These are phyloP conservation scores for Atrichornis clamosus DNA, from an alignment of 2,113 vertebrate genomes.

Conservation along the genomic window DNA sequence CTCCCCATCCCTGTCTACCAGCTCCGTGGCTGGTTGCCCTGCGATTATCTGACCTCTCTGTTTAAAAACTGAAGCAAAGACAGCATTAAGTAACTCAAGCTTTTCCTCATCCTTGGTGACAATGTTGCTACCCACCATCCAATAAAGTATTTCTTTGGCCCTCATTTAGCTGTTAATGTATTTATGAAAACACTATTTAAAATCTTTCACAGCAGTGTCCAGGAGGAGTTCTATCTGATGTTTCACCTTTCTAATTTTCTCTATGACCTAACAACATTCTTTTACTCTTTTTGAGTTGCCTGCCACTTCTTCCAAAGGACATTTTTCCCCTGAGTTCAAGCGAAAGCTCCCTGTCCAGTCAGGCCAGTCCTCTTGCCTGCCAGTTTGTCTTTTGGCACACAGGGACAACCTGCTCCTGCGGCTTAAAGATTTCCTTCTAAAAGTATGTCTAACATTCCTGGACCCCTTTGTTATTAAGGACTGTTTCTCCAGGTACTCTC, in stretches of 20 bases:
- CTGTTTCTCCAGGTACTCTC: neutral
- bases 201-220: neutral
- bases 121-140: neutral
- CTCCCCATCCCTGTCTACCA: neutral
- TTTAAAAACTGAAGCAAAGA: neutral
- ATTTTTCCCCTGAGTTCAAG: neutral
- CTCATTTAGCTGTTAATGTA: neutral
- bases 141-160: neutral
- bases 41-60: neutral
- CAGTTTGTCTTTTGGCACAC: neutral
- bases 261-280: neutral
- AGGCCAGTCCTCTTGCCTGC: neutral
- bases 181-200: neutral
- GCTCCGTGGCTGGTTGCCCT: neutral
- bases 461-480: rapidly evolving
- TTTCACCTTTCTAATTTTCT: neutral
- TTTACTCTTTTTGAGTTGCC: neutral
- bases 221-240: neutral
- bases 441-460: neutral
- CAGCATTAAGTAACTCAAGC: neutral
- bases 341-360: neutral
- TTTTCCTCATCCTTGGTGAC: neutral
- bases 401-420: neutral
- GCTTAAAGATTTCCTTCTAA: neutral
- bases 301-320: neutral